Base-by-base conservation (phyloP, 2,888 invertebrate species). In the Gastrophysa polygoni region DNA sequence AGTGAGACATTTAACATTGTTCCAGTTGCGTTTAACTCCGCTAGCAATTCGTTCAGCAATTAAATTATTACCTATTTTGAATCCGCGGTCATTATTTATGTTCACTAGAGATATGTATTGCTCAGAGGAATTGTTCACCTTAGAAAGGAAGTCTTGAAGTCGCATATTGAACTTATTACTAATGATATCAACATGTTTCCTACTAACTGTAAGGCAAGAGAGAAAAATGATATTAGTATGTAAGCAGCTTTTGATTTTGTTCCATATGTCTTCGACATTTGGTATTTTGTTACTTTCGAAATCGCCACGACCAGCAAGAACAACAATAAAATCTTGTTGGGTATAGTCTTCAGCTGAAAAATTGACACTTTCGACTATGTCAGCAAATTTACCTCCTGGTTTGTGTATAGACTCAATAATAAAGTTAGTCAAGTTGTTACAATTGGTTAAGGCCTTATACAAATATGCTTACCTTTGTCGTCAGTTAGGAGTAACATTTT, bases 341-440 rank as follows among this genome's bases (percentile, higher is more conserved):
- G 48, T 48, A 16, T 48, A 48, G 16, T 48, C 18, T 48, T 48
- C 21, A 48, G 48, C 7, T 48, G 21, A 48, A 7, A 21, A 21
- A 48, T 48, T 16, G 48, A 48, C 48, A 48, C 48, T 48, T 48
- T n/a, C n/a, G n/a, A n/a, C n/a, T n/a, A n/a, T n/a, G n/a, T n/a
- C n/a, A n/a, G n/a, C n/a, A n/a, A n/a, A 48, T 48, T 48, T 10
- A 48, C 48, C 48, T 48, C 48, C 48, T 48, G 48, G 48, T 48
- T 48, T 48, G 48, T 48, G 48, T 48, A 48, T 48, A 48, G 48
- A 48, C 48, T 48, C 48, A 21, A 48, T 48, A 48, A 48, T 48
- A 48, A 48, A 48, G 20, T 48, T 48, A 48, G 48, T 48, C 48
- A 48, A 21, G 16, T 48, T 48, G 11, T 48, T 48, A 48, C 48